Evolutionary conservation across 2,113 vertebrate genomes (phyloP).

Genomic region (Chionis minor): DNA sequence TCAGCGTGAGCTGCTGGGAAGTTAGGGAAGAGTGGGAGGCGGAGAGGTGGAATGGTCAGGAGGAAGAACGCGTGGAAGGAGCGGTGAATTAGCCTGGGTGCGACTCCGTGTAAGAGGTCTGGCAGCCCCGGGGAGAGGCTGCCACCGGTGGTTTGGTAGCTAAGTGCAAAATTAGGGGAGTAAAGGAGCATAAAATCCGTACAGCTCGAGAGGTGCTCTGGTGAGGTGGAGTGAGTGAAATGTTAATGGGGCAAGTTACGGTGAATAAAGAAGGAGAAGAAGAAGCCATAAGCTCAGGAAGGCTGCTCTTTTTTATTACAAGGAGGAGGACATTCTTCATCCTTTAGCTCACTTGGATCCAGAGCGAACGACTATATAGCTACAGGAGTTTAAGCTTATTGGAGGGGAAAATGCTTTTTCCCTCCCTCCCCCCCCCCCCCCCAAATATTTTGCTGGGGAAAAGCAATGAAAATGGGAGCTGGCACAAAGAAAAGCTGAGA

Average conservation of each 20-base stretch:
- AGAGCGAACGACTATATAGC: not conserved
- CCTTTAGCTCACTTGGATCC: not conserved
- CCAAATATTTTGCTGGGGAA: not conserved
- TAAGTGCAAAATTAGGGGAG: not conserved
- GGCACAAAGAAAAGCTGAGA: not conserved
- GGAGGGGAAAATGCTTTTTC: not conserved
- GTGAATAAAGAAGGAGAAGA: not conserved
- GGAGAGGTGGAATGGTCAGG: not conserved
- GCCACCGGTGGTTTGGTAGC: not conserved
- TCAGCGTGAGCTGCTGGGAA: not conserved
- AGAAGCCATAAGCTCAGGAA: not conserved
- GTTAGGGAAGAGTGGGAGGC: not conserved
- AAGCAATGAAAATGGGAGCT: not conserved
- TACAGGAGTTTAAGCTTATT: not conserved
- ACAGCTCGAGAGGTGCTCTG: not conserved
- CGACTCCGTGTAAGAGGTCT: not conserved
- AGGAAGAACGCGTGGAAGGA: not conserved
- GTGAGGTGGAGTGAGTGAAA: not conserved
- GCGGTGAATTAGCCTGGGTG: not conserved
- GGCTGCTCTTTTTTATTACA: not conserved
- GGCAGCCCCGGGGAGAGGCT: not conserved
- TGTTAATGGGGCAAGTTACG: not conserved
- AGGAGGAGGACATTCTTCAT: not conserved
- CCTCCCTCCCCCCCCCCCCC: fast-evolving
- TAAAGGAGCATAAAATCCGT: not conserved